Base-by-base conservation (phyloP, 2,797 vertebrate genomes). In the Jordanella pulchra region DNA sequence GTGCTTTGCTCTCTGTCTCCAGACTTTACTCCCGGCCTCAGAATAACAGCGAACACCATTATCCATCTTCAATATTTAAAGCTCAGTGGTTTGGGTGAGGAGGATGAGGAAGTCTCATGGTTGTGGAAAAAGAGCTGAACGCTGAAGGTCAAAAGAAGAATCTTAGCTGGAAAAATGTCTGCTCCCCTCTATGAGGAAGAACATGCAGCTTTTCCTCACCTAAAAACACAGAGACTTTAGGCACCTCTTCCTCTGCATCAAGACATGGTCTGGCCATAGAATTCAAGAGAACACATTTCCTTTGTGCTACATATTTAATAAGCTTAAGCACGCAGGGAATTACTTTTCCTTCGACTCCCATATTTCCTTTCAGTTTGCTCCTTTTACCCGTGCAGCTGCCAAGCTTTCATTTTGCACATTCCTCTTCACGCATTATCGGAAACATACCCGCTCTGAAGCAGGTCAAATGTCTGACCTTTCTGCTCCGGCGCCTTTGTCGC, bases 21-120 rank as follows among this genome's bases (percentile, higher is more conserved):
- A n/a, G 47, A 73, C 79, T 65, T 73, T 81, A 77, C 75, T 51
- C 67, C 32, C 13, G 70, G 72, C 58, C 84, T 67, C n/a, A 1
- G 64, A 78, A 87, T 80, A 85, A 77, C 83, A 74, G 30, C 63
- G 73, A 91, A 81, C 82, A 27, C 89, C 88, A 93, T 93, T 91
- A 92, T 88, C 84, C 81, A 72, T 91, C 84, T 91, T 94, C 82
- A 93, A 93, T 92, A 92, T 92, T 93, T 93, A 89, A 93, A 90
- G 85, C 50, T 64, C 69, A 66, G 50, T 58, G 67, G 58, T 48
- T 48, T 18, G 67, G 27, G 55, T 45, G 55, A 21, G 54, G 21
- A 74, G 71, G 63, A 21, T 30, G 53, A 67, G 28, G 75, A 47
- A 60, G 47, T 61, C 3, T 69, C 12, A 71, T 64, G 28, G 77